A percentile compares a stretch with the other conserved stretches of the same genome.
Conservation (phyloP, 2,113 vertebrate genomes). For the Chascanopsetta lugubris region DNA sequence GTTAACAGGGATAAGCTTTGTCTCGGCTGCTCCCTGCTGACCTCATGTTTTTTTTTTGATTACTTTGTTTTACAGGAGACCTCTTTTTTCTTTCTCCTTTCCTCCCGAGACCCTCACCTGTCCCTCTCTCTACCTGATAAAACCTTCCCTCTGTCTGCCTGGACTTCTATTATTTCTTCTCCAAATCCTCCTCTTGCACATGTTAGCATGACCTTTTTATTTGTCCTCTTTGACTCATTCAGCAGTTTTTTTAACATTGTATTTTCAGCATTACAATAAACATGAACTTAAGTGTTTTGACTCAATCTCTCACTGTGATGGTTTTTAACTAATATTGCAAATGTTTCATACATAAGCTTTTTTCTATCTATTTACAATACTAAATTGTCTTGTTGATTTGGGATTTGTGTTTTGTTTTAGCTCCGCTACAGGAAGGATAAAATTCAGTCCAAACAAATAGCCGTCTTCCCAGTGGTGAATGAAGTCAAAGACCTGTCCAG, state of each 20-base stretch:
- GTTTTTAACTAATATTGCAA: slow-evolving; percentile 1
- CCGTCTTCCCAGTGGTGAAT: slow-evolving; percentile 85
- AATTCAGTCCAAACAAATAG: slow-evolving; percentile 83
- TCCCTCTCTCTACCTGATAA: slow-evolving; percentile 57
- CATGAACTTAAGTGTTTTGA: background rate
- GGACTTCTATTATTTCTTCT: slow-evolving; percentile 32
- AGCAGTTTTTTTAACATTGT: background rate
- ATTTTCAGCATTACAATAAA: background rate
- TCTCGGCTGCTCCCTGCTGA: slow-evolving; percentile 41
- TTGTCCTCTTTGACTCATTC: slow-evolving; percentile 23
- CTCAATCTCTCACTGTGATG: background rate
- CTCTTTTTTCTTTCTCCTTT: slow-evolving; percentile 11
- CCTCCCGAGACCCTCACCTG: slow-evolving; percentile 41
- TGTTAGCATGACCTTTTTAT: slow-evolving; percentile 38
- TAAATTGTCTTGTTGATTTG: slow-evolving; percentile 24
- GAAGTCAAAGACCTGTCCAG: slow-evolving; percentile 87
- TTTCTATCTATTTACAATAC: background rate
- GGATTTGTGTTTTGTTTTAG: slow-evolving; percentile 66
- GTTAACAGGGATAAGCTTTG: slow-evolving; percentile 28
- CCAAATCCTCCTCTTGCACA: slow-evolving; percentile 12
- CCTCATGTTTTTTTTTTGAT: slow-evolving; percentile 45
- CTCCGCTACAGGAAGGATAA: slow-evolving; percentile 93
- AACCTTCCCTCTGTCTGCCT: slow-evolving; percentile 31
- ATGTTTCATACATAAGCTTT: background rate
- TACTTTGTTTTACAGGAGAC: slow-evolving; percentile 40